phyloP scores from a whole-genome alignment of 2,797 vertebrate species.

The Otus scops region DNA sequence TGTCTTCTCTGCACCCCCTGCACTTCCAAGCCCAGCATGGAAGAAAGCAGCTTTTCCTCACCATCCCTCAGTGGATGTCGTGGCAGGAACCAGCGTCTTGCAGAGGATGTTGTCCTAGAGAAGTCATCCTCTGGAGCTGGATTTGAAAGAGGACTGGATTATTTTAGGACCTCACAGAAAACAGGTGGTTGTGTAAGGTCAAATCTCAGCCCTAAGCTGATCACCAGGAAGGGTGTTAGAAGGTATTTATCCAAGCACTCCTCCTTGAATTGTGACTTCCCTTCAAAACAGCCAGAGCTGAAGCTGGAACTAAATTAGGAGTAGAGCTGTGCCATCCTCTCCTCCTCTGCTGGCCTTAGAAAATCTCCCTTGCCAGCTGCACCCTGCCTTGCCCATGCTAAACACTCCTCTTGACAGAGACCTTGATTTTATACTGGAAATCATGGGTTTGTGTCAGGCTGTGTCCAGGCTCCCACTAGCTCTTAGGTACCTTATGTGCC shows the following conservation, averaged over 20 bases:
- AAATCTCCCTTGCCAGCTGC: background rate
- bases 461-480: background rate
- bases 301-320: conserved; percentile 22
- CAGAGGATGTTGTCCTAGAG: background rate
- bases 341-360: background rate
- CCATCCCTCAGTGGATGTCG: fast-evolving
- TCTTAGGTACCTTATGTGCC: background rate
- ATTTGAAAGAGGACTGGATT: background rate
- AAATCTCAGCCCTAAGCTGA: conserved; percentile 46
- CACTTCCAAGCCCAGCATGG: background rate
- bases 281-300: background rate
- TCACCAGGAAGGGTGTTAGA: conserved; percentile 32
- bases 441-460: background rate
- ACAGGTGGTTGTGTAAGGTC: conserved; percentile 42
- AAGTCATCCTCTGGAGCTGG: background rate
- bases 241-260: conserved; percentile 23
- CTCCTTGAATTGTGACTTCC: background rate
- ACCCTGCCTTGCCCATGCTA: background rate
- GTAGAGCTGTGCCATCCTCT: background rate
- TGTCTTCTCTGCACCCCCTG: background rate
- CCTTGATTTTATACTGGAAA: background rate
- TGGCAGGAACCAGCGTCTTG: background rate
- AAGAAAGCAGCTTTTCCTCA: background rate
- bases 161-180: conserved; percentile 35
- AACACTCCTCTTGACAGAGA: background rate